These are phyloP conservation scores for Helicorthomorpha holstii DNA, from an alignment of 1,140 invertebrate genomes.

Conservation along the genomic window DNA sequence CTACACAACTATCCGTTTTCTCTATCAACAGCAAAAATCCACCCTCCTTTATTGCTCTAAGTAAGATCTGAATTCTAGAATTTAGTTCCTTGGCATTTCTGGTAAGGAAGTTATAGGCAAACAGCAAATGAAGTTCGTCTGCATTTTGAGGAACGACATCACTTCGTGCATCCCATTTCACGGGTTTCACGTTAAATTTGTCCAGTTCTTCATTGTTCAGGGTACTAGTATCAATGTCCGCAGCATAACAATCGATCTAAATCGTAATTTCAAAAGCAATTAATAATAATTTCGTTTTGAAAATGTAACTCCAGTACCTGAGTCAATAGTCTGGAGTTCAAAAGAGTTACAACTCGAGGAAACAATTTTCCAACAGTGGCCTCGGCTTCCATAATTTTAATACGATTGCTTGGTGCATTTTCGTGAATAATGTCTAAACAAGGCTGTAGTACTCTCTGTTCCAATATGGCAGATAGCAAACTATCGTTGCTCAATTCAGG, in stretches of 20 bases:
- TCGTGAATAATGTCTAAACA: constrained; percentile 15
- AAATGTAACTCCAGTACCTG: neutral
- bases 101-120: constrained; percentile 19
- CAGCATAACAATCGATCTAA: neutral
- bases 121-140: constrained; percentile 20
- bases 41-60: constrained; percentile 40
- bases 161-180: constrained; percentile 20
- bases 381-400: constrained; percentile 5
- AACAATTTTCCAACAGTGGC: neutral
- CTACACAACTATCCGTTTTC: constrained; percentile 31
- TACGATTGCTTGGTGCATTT: neutral
- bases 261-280: neutral
- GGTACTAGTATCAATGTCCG: constrained; percentile 13
- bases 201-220: constrained; percentile 20
- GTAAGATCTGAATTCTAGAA: constrained; percentile 28
- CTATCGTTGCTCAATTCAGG: constrained; percentile 2
- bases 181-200: constrained; percentile 17
- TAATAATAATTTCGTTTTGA: neutral
- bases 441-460: constrained; percentile 16
- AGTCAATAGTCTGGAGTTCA: constrained; percentile 1
- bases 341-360: neutral
- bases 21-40: constrained; percentile 67
- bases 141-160: constrained; percentile 10
- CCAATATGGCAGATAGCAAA: constrained; percentile 13
- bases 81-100: neutral